Evolutionary conservation across 2,888 invertebrate genomes (phyloP).

Genomic region (Tinea trinotella): DNA sequence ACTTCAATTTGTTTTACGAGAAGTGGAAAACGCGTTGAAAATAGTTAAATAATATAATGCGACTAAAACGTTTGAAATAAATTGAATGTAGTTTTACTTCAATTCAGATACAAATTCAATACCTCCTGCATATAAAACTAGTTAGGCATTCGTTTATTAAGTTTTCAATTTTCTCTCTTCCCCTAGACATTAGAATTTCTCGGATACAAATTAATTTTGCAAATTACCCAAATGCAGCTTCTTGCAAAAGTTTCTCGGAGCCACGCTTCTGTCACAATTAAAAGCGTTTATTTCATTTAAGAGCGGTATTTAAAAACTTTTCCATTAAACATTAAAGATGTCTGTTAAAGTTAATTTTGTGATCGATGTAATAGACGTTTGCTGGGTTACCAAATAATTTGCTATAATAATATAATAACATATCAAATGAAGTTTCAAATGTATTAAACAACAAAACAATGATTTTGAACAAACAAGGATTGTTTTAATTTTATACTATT

Average conservation of each 20-base stretch:
- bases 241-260: constrained; percentile 23
- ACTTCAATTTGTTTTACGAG: not conserved
- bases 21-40: not conserved
- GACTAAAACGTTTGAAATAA: not conserved
- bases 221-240: constrained; percentile 27
- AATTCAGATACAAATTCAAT: not conserved
- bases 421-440: too few species aligned
- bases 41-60: not conserved
- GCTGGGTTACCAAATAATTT: too few species aligned
- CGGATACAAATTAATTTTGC: constrained; percentile 20
- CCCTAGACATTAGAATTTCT: constrained; percentile 15
- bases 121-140: constrained; percentile 12
- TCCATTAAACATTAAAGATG: constrained; percentile 11
- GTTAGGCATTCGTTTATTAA: constrained; percentile 13
- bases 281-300: constrained; percentile 18
- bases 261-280: constrained; percentile 25
- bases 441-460: too few species aligned
- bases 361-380: not conserved
- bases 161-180: constrained; percentile 15
- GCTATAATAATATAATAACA: too few species aligned
- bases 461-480: not conserved
- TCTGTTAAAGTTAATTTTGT: not conserved
- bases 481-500: not conserved
- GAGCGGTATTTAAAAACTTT: not conserved
- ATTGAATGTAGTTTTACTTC: not conserved